These are phyloP conservation scores for Parapristionchus giblindavisi DNA, from an alignment of 2,888 invertebrate genomes.

Conservation along the genomic window DNA sequence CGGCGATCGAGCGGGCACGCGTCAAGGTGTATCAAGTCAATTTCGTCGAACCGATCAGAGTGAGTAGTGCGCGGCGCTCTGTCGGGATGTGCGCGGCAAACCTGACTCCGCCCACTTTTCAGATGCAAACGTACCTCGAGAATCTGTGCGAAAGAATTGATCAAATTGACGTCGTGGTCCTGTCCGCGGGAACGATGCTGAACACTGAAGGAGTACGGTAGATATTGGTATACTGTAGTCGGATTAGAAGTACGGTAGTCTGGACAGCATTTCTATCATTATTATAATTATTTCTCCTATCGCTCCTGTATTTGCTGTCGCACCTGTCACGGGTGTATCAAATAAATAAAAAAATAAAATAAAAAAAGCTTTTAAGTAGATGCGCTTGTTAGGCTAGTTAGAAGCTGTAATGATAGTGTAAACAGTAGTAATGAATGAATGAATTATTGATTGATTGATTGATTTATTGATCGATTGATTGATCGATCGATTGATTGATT, in stretches of 20 bases:
- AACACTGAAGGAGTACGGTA: constrained; percentile 34
- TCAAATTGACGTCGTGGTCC: constrained; percentile 44
- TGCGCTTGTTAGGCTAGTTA: too few species aligned
- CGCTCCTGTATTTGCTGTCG: too few species aligned
- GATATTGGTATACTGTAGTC: too few species aligned
- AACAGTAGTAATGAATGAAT: too few species aligned
- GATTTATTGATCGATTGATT: neutral
- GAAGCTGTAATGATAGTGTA: too few species aligned
- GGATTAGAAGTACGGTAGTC: neutral
- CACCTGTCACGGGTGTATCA: too few species aligned
- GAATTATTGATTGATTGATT: neutral
- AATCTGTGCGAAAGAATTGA: constrained; percentile 6
- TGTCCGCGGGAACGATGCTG: constrained; percentile 48
- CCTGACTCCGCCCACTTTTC: neutral
- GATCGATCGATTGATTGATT: neutral
- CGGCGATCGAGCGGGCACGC: constrained; percentile 8
- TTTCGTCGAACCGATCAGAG: constrained; percentile 35
- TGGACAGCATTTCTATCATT: neutral
- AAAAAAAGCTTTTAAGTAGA: too few species aligned
- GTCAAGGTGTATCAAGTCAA: constrained; percentile 30
- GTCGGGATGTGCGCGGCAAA: neutral
- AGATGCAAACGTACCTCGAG: constrained; percentile 28
- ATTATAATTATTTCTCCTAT: too few species aligned
- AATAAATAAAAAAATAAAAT: too few species aligned
- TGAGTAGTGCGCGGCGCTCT: neutral